Conservation (phyloP, 2,888 invertebrate genomes). For the Melikaiella ostensackeni region DNA sequence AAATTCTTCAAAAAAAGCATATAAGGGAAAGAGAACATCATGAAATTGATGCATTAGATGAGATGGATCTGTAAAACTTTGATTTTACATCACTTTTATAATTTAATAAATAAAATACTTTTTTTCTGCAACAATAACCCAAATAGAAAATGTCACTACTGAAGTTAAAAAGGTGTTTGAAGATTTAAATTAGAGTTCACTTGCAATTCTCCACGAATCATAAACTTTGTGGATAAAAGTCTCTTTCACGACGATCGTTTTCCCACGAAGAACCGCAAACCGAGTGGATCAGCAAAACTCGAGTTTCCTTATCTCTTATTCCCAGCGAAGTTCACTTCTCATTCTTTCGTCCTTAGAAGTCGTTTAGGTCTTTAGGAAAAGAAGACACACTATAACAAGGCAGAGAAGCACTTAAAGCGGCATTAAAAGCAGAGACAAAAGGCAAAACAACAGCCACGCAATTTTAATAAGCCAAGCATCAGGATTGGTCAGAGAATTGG, state of each 20-base stretch:
- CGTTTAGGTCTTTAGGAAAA: conserved; percentile 14
- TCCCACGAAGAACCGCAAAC: conserved; percentile 22
- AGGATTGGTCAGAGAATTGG: conserved; percentile 74
- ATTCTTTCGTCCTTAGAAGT: conserved; percentile 15
- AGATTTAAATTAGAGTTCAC: conserved; percentile 4
- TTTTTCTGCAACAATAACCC: too few species aligned
- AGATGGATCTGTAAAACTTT: too few species aligned
- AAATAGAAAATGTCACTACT: not conserved
- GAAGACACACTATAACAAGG: conserved; percentile 9
- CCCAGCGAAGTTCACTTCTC: not conserved
- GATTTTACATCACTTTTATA: too few species aligned
- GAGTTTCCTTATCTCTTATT: conserved; percentile 27
- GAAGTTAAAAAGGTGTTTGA: not conserved
- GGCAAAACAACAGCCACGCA: conserved; percentile 70
- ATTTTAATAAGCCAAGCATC: conserved; percentile 72
- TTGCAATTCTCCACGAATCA: conserved; percentile 15
- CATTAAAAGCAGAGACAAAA: conserved; percentile 71
- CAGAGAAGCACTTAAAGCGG: conserved; percentile 4
- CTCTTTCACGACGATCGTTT: conserved; percentile 9
- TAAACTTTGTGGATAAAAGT: conserved; percentile 12
- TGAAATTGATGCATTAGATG: too few species aligned
- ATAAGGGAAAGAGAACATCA: too few species aligned
- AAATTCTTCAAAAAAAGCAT: too few species aligned
- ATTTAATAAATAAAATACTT: too few species aligned
- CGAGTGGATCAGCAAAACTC: not conserved